Percentiles rank a stretch among this genome's conserved stretches.
phyloP scores from a whole-genome alignment of 2,888 invertebrate species.

The Coleophora flavipennella region DNA sequence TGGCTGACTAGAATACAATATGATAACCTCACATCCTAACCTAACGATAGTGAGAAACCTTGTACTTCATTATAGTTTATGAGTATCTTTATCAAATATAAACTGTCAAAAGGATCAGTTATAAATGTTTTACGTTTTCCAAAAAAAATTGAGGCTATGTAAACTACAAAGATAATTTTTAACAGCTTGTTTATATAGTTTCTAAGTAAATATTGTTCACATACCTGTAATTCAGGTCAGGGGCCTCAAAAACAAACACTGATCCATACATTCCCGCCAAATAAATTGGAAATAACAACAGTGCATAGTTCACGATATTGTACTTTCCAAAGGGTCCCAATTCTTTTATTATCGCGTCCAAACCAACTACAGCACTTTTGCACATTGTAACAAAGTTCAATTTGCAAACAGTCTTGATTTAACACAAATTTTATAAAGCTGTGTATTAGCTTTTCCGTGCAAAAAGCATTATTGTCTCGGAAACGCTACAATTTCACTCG shows the following conservation, averaged over 20 bases:
- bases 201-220: conserved; percentile 5
- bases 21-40: too few relatives aligned
- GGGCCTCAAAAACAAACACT: conserved; percentile 56
- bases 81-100: too few relatives aligned
- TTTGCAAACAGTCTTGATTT: conserved; percentile 17
- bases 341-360: conserved; percentile 46
- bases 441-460: background rate
- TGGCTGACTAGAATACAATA: too few relatives aligned
- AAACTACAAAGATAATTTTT: background rate
- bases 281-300: conserved; percentile 53
- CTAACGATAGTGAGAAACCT: too few relatives aligned
- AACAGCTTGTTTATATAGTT: background rate
- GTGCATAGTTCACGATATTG: conserved; percentile 54
- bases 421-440: conserved; percentile 16
- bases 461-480: background rate
- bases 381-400: conserved; percentile 30
- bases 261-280: conserved; percentile 61
- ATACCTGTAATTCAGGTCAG: conserved; percentile 53
- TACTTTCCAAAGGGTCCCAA: conserved; percentile 58
- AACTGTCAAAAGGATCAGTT: too few relatives aligned
- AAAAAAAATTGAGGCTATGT: background rate
- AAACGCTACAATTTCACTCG: conserved; percentile 1
- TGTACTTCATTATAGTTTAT: too few relatives aligned
- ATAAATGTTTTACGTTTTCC: too few relatives aligned
- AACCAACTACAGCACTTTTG: conserved; percentile 28